phyloP scores from a whole-genome alignment of 2,113 vertebrate species.

The Apaloderma vittatum region DNA sequence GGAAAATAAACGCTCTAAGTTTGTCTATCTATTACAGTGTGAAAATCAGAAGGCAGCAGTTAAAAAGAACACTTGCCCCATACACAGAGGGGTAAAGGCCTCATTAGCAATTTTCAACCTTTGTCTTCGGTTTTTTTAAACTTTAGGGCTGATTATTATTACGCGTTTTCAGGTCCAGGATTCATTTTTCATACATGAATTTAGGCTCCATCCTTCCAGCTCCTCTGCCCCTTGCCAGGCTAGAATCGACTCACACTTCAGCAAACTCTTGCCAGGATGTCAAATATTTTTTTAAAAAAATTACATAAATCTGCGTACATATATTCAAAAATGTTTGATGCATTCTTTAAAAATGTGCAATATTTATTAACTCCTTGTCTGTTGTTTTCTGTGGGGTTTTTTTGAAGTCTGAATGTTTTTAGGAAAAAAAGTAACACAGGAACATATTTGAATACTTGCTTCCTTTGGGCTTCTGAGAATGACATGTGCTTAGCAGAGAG shows the following conservation, averaged over 20 bases:
- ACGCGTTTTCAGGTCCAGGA: fast-evolving
- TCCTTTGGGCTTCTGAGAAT: not conserved
- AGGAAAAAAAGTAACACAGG: not conserved
- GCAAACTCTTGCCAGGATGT: not conserved
- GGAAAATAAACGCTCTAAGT: not conserved
- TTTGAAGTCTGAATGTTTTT: too few species aligned
- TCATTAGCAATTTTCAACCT: not conserved
- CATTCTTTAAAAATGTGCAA: not conserved
- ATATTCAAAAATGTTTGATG: not conserved
- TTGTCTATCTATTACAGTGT: not conserved
- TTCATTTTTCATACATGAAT: not conserved
- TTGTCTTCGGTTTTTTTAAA: not conserved
- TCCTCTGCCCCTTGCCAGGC: not conserved
- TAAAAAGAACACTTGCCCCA: not conserved
- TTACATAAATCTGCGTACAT: not conserved
- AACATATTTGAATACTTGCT: not conserved
- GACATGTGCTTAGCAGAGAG: not conserved
- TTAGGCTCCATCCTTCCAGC: not conserved
- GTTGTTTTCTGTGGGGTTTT: too few species aligned
- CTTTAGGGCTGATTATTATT: not conserved
- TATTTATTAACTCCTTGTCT: not conserved
- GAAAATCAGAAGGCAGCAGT: not conserved
- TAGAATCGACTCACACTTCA: not conserved
- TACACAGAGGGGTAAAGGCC: not conserved
- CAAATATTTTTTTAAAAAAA: not conserved